Evolutionary conservation across 2,888 invertebrate species (phyloP), one percentile per base, ranked within the genome.

Genomic region (Calliphora vomitoria): DNA sequence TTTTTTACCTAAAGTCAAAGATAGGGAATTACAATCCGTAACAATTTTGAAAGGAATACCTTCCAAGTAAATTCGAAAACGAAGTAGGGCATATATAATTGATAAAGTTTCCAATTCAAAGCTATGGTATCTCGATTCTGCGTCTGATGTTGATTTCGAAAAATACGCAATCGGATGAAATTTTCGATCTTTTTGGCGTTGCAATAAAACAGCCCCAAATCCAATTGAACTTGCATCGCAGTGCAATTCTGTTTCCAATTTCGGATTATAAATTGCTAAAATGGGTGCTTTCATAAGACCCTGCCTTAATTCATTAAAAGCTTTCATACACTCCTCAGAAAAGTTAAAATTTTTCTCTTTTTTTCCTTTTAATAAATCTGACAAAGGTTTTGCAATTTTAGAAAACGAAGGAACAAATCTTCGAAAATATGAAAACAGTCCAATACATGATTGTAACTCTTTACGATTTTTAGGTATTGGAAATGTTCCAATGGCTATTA

Each of bases 21-120:
- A 35, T 60, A 60, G 13, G 6, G 60, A 60, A 60, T 31, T 60
- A 15, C 60, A 60, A 60, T 60, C 60, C 25, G 60, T 60, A 60
- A 60, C 15, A 31, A 60, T 35, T 60, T 60, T 60, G 25, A 60
- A 60, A 31, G 31, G 60, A 53, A 53, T 53, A 53, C 18, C 53
- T 53, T 53, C 60, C 31, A 31, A 35, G 35, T 62, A 62, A 15
- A 60, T 31, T 8, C 31, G 60, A 60, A 60, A 15, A 25, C 31
- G 53, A n/a, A 18, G n/a, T 8, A 53, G n/a, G 4, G n/a, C 53
- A 53, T 53, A 53, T 53, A 53, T 18, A n/a, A 53, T n/a, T 53
- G 53, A 53, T 15, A 53, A 53, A n/a, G 18, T 53, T 53, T 53
- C n/a, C 8, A 53, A 53, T 15, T 53, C 53, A 18, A 53, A 53